Conservation (phyloP, 2,888 invertebrate species). For the Mycogona germanica region DNA sequence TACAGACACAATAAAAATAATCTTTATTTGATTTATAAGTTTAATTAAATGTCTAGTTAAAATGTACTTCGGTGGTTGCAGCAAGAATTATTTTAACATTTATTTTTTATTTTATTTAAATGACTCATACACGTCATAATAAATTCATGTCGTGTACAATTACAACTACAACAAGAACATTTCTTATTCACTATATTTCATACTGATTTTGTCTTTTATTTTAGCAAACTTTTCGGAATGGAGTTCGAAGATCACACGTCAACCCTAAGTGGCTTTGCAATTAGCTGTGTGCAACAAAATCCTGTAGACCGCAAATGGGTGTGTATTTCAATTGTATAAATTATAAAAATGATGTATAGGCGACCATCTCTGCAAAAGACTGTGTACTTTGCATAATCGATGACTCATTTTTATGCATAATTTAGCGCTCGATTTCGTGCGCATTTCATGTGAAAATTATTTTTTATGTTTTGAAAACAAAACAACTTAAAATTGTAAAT, state of each 20-base stretch:
- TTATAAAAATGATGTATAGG: not conserved
- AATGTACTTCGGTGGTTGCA: not conserved
- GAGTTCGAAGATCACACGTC: constrained; percentile 7
- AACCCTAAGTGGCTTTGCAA: not conserved
- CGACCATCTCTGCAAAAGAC: no score
- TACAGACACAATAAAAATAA: not conserved
- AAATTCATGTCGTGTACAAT: not conserved
- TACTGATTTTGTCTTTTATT: not conserved
- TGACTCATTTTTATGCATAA: no score
- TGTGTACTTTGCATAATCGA: no score
- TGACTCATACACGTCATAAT: no score
- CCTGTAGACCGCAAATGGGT: constrained; percentile 14
- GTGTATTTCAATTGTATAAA: not conserved
- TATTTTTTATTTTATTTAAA: not conserved
- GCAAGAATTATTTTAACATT: not conserved
- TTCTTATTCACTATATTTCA: not conserved
- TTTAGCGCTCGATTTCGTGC: no score
- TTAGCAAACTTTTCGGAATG: constrained; percentile 9
- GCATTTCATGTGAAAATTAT: no score
- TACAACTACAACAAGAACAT: not conserved
- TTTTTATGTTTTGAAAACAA: no score
- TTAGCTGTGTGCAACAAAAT: constrained; percentile 8
- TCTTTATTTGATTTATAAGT: not conserved
- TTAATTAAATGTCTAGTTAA: not conserved
- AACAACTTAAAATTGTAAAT: no score